Conservation (phyloP, 2,797 vertebrate species). For the Syndactyla subalaris region DNA sequence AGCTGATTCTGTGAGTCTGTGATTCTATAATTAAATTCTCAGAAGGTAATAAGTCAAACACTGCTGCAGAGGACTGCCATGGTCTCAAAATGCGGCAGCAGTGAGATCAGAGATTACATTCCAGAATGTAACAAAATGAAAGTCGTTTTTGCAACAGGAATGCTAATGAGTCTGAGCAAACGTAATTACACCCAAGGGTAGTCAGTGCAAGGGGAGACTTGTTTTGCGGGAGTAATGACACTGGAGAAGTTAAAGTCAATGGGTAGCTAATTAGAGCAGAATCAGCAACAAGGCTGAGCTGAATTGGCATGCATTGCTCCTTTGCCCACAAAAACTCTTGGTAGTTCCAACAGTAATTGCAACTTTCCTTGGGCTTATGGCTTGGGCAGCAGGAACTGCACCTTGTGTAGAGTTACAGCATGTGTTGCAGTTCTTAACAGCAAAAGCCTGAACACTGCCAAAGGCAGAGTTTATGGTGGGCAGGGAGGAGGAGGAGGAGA, state of each 20-base stretch:
- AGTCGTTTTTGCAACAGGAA: background rate
- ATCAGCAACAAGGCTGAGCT: background rate
- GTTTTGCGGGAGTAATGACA: background rate
- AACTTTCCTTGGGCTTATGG: background rate
- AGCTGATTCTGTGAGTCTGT: background rate
- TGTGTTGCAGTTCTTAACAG: background rate
- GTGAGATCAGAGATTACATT: conserved; percentile 3
- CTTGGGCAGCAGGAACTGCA: background rate
- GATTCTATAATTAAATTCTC: conserved; percentile 2
- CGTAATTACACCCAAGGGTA: background rate
- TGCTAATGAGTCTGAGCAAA: background rate
- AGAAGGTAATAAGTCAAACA: background rate
- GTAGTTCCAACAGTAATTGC: background rate
- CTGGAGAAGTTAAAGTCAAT: background rate
- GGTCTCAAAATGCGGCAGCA: background rate
- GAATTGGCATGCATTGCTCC: background rate
- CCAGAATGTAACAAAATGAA: conserved; percentile 2
- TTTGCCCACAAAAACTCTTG: background rate
- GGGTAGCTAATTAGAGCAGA: background rate
- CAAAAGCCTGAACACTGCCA: background rate
- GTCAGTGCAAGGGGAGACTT: background rate
- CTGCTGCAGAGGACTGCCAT: background rate
- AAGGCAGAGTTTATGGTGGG: background rate
- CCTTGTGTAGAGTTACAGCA: background rate
- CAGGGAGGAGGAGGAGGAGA: background rate